Base-by-base conservation (phyloP, 2,797 vertebrate genomes). In the Myripristis jacobus region DNA sequence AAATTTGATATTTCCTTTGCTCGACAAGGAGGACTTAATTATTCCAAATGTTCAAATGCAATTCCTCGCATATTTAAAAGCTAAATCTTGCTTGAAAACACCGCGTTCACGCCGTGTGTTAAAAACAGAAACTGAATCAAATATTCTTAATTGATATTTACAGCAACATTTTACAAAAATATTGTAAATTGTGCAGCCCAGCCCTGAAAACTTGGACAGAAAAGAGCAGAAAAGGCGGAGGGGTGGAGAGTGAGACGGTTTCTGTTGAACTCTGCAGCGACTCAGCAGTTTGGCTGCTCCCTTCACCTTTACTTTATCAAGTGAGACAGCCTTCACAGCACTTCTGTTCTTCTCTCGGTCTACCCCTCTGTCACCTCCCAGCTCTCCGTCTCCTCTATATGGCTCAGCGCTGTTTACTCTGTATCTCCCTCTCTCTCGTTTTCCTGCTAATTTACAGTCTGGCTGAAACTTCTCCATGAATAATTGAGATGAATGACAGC, bases 401-500 rank as follows among this genome's bases (percentile, higher is more conserved):
- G 2, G 10, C 58, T 54, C 54, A 1, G 41, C 0, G 29, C 47
- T 51, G 61, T 31, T 70, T 66, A 18, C 75, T 74, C 48, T 56
- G 31, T 53, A 36, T 60, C 38, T 18, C n/a, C n/a, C 50, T 0
- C n/a, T 25, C 59, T 6, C 51, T 47, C n/a, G 1, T 66, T 78
- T 82, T 55, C 73, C 48, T n/a, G 66, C 75, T 80, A 80, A 89
- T 90, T 62, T 84, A 81, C 72, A 82, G 86, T 74, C 76, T 61
- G 76, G 57, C 70, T 85, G 69, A 89, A 87, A 89, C 69, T 74
- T 81, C 72, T 11, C 24, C 64, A 88, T 90, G 81, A 92, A 93
- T 92, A 89, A 93, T 90, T 88, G 77, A 92, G 81, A 76, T 86
- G 84, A 89, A 87, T 83, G 88, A 86, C 88, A 86, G 79, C 29